phyloP scores from a whole-genome alignment of 2,113 vertebrate genomes.

The Atherinomorus stipes region DNA sequence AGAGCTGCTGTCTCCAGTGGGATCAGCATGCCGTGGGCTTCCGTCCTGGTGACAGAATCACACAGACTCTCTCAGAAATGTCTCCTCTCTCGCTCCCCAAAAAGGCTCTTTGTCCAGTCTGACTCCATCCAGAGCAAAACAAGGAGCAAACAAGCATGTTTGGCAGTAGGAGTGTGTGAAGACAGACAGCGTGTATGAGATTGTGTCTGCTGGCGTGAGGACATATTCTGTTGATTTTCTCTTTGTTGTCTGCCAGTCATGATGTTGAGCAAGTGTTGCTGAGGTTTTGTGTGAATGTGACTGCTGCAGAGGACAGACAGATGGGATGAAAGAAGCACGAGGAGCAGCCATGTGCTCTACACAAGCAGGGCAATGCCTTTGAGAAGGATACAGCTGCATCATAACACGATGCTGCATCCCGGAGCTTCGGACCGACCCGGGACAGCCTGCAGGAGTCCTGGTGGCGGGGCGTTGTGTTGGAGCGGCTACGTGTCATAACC shows the following conservation, averaged over 20 bases:
- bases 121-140: constrained; percentile 51
- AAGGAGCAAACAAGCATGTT: constrained; percentile 67
- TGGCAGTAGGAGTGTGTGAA: constrained; percentile 44
- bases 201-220: constrained; percentile 32
- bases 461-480: constrained; percentile 30
- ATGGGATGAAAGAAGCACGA: constrained; percentile 68
- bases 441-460: constrained; percentile 21
- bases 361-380: constrained; percentile 61
- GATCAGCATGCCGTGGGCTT: constrained; percentile 70
- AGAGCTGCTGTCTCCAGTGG: constrained; percentile 54
- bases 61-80: constrained; percentile 73
- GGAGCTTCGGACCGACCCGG: constrained; percentile 12
- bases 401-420: constrained; percentile 43
- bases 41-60: constrained; percentile 60
- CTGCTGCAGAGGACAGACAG: constrained; percentile 54
- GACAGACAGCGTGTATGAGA: constrained; percentile 26
- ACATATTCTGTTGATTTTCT: constrained; percentile 40
- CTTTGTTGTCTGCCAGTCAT: constrained; percentile 31
- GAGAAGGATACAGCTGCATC: constrained; percentile 63
- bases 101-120: constrained; percentile 69
- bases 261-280: constrained; percentile 27
- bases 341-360: constrained; percentile 70
- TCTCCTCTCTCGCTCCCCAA: constrained; percentile 17
- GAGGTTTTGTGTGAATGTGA: constrained; percentile 22
- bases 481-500: constrained; percentile 42